These are phyloP conservation scores for Thalassophryne amazonica DNA, from an alignment of 2,797 vertebrate genomes.

Conservation along the genomic window DNA sequence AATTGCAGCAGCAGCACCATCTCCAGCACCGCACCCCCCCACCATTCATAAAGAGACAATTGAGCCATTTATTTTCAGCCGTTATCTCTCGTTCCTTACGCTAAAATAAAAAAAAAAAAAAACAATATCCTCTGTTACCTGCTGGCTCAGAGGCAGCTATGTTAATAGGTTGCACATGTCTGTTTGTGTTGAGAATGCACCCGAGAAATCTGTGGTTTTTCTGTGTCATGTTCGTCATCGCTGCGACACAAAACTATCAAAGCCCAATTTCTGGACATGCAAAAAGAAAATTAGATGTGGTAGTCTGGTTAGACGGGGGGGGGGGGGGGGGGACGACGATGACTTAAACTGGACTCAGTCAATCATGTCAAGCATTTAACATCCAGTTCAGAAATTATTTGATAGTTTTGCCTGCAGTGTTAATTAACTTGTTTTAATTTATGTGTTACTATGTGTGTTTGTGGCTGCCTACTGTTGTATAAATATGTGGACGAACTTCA, in stretches of 20 bases:
- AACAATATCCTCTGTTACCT: constrained; percentile 34
- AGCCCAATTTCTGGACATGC: constrained; percentile 50
- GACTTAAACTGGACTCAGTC: no score
- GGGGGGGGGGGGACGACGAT: no score
- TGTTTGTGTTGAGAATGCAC: constrained; percentile 61
- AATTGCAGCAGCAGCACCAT: constrained; percentile 16
- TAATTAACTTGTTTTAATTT: constrained; percentile 63
- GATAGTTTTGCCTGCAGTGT: constrained; percentile 65
- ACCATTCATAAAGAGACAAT: constrained; percentile 12
- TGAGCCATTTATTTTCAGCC: constrained; percentile 11
- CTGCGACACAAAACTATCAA: constrained; percentile 67
- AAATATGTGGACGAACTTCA: constrained; percentile 66
- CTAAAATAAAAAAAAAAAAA: constrained; percentile 31
- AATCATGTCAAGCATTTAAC: no score
- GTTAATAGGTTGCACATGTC: constrained; percentile 66
- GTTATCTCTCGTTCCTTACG: constrained; percentile 28
- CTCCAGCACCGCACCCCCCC: constrained; percentile 14
- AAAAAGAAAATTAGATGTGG: constrained; percentile 13
- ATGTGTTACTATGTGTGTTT: constrained; percentile 70
- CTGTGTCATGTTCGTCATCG: constrained; percentile 68
- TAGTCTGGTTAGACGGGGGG: constrained; percentile 3
- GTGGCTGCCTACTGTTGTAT: constrained; percentile 69
- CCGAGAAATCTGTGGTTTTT: constrained; percentile 67
- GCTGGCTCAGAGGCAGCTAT: constrained; percentile 62
- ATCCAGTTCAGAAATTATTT: constrained; percentile 55